Evolutionary conservation across 2,888 invertebrate species (phyloP), one percentile per base, ranked within the genome.

Genomic region (Chymomyza caudatula): DNA sequence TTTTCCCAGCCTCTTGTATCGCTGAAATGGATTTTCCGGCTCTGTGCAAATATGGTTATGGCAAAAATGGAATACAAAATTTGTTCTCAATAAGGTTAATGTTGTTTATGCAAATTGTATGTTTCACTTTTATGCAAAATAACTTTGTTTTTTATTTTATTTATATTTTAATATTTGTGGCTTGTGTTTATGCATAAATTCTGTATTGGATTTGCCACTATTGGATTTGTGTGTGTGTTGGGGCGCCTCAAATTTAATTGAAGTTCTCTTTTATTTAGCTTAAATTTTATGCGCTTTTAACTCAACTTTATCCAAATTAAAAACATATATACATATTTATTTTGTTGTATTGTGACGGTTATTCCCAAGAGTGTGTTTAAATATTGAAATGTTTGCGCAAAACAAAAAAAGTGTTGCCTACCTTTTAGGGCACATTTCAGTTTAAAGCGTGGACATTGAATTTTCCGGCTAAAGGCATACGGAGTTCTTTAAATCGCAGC

Each of bases 91-190:
- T 69, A 43, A 63, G 57, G 44, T 73, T 73, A 67, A 62, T 61
- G 60, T 64, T 64, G 70, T 73, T 73, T 71, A 78, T 84, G 78
- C 71, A 84, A 81, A 84, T 78, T 51, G 25, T 53, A 51, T 63
- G 69, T 61, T 59, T 37, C 53, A 59, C 49, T 63, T 19, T 29
- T 44, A 44, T 60, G 51, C 52, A 43, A 53, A 42, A 53, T 22
- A 15, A 60, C 47, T 56, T 69, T 44, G 17, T 37, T 64, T 61
- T 60, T 58, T 13, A n/a, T 51, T 54, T 37, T n/a, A 54, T 29
- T 54, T 4, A 29, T 22, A 29, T 22, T 52, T 52, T 29, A 55
- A 55, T 55, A 37, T 15, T 15, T 25, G 11, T 37, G 23, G n/a
- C 17, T 22, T 23, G 37, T 43, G 13, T 43, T n/a, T 49, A 15